A percentile compares a stretch with the other conserved stretches of the same genome.
Conservation (phyloP, 2,113 vertebrate genomes). For the Labrus mixtus region DNA sequence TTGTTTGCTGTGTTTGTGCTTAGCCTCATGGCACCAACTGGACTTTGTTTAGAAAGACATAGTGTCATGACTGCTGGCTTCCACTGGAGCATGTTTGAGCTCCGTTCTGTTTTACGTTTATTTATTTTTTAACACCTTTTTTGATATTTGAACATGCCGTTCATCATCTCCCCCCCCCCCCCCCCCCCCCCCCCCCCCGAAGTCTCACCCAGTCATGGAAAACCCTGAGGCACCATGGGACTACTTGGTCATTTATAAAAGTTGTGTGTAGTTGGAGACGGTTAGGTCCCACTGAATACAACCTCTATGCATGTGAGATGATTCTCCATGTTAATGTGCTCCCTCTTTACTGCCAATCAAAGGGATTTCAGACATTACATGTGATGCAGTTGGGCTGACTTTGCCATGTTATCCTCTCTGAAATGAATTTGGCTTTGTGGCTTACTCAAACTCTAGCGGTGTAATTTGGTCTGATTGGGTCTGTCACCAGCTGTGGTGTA, state of each 20-base stretch:
- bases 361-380: conserved; percentile 30
- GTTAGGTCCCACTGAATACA: conserved; percentile 28
- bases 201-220: conserved; percentile 39
- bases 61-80: conserved; percentile 9
- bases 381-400: neutral
- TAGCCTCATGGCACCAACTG: conserved; percentile 75
- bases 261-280: conserved; percentile 13
- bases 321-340: neutral
- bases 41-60: neutral
- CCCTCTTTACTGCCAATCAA: conserved; percentile 12
- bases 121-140: neutral
- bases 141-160: conserved; percentile 44
- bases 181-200: neutral
- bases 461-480: conserved; percentile 13
- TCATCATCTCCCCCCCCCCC: no score
- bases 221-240: conserved; percentile 8
- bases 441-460: neutral
- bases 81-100: conserved; percentile 42
- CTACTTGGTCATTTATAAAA: neutral
- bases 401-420: neutral
- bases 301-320: conserved; percentile 20
- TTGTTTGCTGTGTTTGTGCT: conserved; percentile 67
- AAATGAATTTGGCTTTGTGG: conserved; percentile 43
- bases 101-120: neutral
- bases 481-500: conserved; percentile 22